Percentiles rank a stretch among this genome's conserved stretches.
Conservation (phyloP, 1,140 invertebrate genomes). For the Drosophila melanica region DNA sequence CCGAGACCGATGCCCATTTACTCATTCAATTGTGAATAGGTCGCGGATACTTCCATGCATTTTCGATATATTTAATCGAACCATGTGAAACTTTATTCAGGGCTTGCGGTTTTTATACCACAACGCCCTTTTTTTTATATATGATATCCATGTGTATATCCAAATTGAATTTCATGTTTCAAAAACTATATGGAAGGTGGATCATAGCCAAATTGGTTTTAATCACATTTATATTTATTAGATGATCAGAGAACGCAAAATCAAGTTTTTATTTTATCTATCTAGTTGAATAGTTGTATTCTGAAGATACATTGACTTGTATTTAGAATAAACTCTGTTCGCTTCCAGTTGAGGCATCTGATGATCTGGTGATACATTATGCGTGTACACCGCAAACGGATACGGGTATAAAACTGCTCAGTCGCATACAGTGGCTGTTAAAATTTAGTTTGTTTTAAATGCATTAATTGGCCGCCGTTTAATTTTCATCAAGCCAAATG, state of each 20-base stretch:
- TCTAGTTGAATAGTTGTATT: too few species aligned
- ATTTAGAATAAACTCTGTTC: too few species aligned
- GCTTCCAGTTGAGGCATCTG: too few species aligned
- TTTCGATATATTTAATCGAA: conserved; percentile 57
- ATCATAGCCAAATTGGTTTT: neutral
- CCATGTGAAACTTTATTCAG: conserved; percentile 59
- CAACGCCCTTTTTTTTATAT: too few species aligned
- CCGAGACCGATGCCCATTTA: conserved; percentile 16
- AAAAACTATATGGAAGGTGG: neutral
- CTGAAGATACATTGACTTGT: too few species aligned
- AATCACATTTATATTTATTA: neutral
- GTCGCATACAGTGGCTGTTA: neutral
- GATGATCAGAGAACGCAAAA: too few species aligned
- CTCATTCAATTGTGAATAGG: conserved; percentile 26
- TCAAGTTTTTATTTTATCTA: too few species aligned
- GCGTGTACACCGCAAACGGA: neutral
- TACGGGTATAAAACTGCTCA: neutral
- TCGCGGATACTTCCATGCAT: conserved; percentile 37
- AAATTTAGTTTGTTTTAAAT: conserved; percentile 4
- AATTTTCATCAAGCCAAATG: conserved; percentile 31
- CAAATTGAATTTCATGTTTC: conserved; percentile 35
- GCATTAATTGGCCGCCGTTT: conserved; percentile 33
- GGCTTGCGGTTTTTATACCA: conserved; percentile 51
- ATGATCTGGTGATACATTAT: neutral
- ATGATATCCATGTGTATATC: too few species aligned